These are phyloP conservation scores for Prietella phreatophila DNA, from an alignment of 2,113 vertebrate species.

Conservation along the genomic window DNA sequence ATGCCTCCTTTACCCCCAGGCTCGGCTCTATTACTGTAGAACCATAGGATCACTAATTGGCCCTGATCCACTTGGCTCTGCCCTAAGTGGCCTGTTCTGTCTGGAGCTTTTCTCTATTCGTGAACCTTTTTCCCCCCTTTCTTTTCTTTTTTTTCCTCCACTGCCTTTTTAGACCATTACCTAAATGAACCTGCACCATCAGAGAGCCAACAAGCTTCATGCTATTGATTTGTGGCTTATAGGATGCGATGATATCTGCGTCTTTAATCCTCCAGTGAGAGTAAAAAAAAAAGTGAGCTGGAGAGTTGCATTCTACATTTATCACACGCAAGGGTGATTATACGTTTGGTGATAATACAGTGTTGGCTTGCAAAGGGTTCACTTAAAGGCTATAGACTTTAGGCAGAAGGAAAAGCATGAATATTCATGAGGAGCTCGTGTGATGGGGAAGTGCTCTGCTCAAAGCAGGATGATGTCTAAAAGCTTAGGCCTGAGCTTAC, in stretches of 20 bases:
- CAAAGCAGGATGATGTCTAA: not conserved
- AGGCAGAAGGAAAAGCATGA: constrained; percentile 25
- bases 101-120: constrained; percentile 47
- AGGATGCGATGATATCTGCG: constrained; percentile 55
- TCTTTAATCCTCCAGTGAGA: constrained; percentile 32
- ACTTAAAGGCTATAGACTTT: constrained; percentile 41
- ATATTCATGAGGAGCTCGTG: constrained; percentile 40
- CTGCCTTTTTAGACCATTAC: constrained; percentile 54
- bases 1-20: constrained; percentile 33
- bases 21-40: constrained; percentile 26
- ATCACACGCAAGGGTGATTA: constrained; percentile 38
- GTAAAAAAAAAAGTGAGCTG: not conserved
- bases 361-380: constrained; percentile 35
- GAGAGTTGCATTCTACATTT: constrained; percentile 36
- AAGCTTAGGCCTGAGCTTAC: not conserved
- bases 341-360: constrained; percentile 45
- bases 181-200: constrained; percentile 57
- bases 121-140: not conserved
- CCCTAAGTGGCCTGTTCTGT: constrained; percentile 54
- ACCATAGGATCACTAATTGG: constrained; percentile 49
- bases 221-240: constrained; percentile 56
- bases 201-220: constrained; percentile 43
- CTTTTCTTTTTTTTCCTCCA: not conserved
- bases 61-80: constrained; percentile 47
- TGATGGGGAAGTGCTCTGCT: constrained; percentile 24